These are phyloP conservation scores for Hycleus phaleratus DNA, from an alignment of 1,140 invertebrate species.

Conservation along the genomic window DNA sequence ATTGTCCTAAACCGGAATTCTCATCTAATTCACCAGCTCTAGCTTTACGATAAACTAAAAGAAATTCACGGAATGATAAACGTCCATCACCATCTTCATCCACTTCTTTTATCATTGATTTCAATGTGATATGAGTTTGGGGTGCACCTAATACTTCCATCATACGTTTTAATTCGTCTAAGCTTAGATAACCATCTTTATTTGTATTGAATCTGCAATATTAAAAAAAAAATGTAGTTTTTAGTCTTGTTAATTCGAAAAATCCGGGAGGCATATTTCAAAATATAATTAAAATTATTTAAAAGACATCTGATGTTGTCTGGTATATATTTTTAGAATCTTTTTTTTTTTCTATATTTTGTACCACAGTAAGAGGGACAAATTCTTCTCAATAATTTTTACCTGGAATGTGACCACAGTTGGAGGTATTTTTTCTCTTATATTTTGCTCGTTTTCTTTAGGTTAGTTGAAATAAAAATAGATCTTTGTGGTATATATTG, in stretches of 20 bases:
- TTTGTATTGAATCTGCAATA: slow-evolving; percentile 79
- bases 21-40: slow-evolving; percentile 72
- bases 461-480: too few relatives aligned
- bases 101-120: slow-evolving; percentile 90
- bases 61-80: slow-evolving; percentile 88
- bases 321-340: too few relatives aligned
- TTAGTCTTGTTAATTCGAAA: too few relatives aligned
- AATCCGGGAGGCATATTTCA: too few relatives aligned
- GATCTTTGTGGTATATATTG: too few relatives aligned
- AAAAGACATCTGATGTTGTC: too few relatives aligned
- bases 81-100: slow-evolving; percentile 85
- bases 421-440: too few relatives aligned
- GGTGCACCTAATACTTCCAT: slow-evolving; percentile 94
- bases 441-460: too few relatives aligned
- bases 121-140: slow-evolving; percentile 88
- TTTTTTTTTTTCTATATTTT: background rate
- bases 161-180: slow-evolving; percentile 87
- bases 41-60: slow-evolving; percentile 82
- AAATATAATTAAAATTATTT: too few relatives aligned
- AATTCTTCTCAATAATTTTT: background rate
- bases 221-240: background rate
- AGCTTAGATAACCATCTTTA: slow-evolving; percentile 77
- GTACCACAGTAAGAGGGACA: background rate
- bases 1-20: slow-evolving; percentile 72
- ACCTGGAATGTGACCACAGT: background rate